phyloP scores from a whole-genome alignment of 2,113 vertebrate species.

The Hystrix cristata region DNA sequence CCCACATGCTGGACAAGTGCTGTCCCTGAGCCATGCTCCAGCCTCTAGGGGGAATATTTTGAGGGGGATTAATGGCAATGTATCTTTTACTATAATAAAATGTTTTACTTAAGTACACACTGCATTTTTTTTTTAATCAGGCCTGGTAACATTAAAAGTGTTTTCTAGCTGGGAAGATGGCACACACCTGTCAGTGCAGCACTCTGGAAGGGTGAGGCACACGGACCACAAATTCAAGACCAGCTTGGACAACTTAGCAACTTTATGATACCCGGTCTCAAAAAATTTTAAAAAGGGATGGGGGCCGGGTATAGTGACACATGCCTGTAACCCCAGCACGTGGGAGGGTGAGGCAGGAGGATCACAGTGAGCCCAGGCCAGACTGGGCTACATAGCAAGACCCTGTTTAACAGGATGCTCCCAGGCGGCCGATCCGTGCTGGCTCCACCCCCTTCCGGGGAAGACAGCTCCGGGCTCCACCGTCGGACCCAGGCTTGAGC shows the following conservation, averaged over 20 bases:
- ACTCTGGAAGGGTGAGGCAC: background rate
- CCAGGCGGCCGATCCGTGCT: too few species aligned
- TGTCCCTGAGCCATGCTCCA: background rate
- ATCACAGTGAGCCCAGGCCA: too few species aligned
- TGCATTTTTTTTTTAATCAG: background rate
- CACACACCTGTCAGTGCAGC: background rate
- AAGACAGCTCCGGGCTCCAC: too few species aligned
- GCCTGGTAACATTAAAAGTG: background rate
- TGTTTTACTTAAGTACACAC: background rate
- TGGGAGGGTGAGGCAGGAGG: too few species aligned
- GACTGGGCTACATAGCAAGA: too few species aligned
- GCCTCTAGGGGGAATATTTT: background rate
- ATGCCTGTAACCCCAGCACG: too few species aligned
- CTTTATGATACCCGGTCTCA: background rate
- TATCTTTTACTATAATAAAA: background rate
- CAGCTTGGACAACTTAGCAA: background rate
- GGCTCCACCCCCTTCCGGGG: too few species aligned
- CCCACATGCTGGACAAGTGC: background rate
- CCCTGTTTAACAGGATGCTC: too few species aligned
- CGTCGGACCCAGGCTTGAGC: too few species aligned
- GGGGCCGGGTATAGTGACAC: too few species aligned
- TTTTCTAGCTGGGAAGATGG: background rate
- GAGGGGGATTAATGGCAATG: background rate
- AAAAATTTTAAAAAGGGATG: background rate
- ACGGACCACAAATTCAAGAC: background rate